Percentiles rank a stretch among this genome's conserved stretches.
phyloP scores from a whole-genome alignment of 2,888 invertebrate species.

The Poecilobothrus nobilitatus region DNA sequence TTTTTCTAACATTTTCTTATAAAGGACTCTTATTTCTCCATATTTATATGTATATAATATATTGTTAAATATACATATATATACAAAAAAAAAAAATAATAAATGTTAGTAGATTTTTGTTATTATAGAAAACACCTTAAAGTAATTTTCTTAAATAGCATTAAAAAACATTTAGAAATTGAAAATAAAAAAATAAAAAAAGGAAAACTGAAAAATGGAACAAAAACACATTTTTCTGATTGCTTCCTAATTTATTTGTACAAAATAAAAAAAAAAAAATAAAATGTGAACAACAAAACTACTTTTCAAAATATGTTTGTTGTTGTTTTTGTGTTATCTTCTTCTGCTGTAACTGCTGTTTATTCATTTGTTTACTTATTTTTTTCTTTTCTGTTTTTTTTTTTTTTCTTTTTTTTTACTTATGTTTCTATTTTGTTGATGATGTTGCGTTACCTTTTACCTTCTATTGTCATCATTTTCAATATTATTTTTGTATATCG shows the following conservation, averaged over 20 bases:
- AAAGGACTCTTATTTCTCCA: neutral
- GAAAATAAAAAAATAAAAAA: neutral
- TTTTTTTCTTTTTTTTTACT: neutral
- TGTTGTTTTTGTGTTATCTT: neutral
- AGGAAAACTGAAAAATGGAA: neutral
- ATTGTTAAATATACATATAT: neutral
- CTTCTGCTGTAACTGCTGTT: neutral
- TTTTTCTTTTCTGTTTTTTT: too few relatives aligned
- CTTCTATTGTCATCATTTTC: neutral
- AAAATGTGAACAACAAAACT: neutral
- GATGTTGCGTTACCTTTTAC: neutral
- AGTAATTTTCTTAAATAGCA: neutral
- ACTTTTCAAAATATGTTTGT: neutral
- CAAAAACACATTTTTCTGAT: constrained; percentile 3
- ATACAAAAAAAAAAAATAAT: neutral
- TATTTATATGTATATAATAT: neutral
- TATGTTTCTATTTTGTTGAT: neutral
- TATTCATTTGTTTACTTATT: neutral
- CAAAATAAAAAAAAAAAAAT: too few relatives aligned
- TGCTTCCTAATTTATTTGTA: constrained; percentile 6
- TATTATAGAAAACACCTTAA: neutral
- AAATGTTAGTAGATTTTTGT: neutral
- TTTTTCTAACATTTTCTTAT: too few relatives aligned
- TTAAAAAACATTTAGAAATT: too few relatives aligned
- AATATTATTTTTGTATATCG: neutral